Percentiles rank a stretch among this genome's conserved stretches.
phyloP scores from a whole-genome alignment of 2,797 vertebrate genomes.

The Falco columbarius region DNA sequence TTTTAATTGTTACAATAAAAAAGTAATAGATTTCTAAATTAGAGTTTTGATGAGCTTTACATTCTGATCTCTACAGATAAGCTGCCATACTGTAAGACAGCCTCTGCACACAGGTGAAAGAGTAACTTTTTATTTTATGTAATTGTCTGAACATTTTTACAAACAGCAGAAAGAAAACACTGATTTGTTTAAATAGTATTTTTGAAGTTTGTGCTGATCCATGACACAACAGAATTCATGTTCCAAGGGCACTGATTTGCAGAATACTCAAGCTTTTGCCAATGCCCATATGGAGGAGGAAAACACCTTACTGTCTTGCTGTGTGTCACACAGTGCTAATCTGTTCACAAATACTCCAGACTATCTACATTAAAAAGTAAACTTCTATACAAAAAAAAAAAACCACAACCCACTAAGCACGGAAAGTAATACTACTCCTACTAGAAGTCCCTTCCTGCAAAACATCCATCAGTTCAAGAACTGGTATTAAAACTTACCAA shows the following conservation, averaged over 20 bases:
- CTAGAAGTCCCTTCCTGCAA: neutral
- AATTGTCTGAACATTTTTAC: neutral
- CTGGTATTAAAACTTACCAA: neutral
- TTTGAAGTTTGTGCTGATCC: neutral
- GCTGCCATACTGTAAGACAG: neutral
- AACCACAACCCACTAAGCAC: too few relatives aligned
- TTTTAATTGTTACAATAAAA: constrained; percentile 20
- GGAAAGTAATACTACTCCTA: neutral
- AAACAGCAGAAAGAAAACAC: neutral
- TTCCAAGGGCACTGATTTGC: neutral
- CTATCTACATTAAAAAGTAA: neutral
- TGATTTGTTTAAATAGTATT: neutral
- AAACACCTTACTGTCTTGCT: neutral
- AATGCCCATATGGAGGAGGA: neutral
- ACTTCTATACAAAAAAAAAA: neutral
- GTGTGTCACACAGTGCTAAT: neutral
- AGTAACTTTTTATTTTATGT: neutral
- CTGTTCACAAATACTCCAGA: neutral
- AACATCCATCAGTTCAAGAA: neutral
- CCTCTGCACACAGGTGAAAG: neutral
- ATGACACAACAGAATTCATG: neutral
- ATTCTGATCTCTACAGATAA: neutral
- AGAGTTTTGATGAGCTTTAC: neutral
- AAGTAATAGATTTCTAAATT: neutral
- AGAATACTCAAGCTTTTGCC: neutral